These are phyloP conservation scores for Eira barbara DNA, from an alignment of 2,113 vertebrate genomes.

Conservation along the genomic window DNA sequence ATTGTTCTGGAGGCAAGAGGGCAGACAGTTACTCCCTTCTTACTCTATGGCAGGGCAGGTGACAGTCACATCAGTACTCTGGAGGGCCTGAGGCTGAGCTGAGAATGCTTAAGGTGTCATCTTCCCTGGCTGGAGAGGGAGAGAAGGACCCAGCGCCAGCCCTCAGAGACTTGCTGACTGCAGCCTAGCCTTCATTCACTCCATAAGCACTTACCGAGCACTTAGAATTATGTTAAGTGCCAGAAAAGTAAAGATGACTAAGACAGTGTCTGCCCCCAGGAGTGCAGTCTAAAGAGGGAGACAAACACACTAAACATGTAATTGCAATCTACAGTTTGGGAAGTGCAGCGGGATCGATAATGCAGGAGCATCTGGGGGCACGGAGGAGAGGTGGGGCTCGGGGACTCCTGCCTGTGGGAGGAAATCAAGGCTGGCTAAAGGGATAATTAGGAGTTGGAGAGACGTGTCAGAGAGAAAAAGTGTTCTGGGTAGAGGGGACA, in stretches of 20 bases:
- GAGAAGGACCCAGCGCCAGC: background rate
- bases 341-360: background rate
- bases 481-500: background rate
- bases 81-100: background rate
- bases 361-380: background rate
- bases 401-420: background rate
- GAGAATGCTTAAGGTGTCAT: background rate
- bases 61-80: background rate
- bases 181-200: background rate
- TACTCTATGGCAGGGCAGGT: background rate
- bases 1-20: background rate
- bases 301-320: background rate
- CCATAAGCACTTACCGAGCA: background rate
- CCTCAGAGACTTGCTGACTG: background rate
- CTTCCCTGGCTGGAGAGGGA: background rate
- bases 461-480: background rate
- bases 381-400: background rate
- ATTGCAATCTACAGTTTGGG: slow-evolving; percentile 12
- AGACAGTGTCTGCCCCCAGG: slow-evolving; percentile 21
- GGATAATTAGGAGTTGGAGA: background rate
- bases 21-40: background rate
- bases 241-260: slow-evolving; percentile 36
- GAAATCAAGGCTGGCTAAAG: background rate
- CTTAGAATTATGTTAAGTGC: slow-evolving; percentile 10
- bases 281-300: slow-evolving; percentile 10